Percentiles rank a stretch among this genome's conserved stretches.
phyloP scores from a whole-genome alignment of 2,113 vertebrate genomes.

The Pelobates fuscus region DNA sequence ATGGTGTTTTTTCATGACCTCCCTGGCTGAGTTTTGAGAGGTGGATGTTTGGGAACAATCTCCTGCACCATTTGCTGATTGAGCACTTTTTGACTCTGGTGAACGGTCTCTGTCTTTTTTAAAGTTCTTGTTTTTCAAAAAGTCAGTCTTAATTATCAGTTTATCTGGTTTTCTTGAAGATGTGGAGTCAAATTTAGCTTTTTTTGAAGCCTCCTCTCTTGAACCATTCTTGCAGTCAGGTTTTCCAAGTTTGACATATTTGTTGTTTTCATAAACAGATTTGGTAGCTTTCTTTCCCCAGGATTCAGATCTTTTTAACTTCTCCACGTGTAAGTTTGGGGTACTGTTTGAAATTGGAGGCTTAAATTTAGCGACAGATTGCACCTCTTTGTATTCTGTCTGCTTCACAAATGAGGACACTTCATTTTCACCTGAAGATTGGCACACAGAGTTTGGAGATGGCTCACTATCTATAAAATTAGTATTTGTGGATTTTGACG shows the following conservation, averaged over 20 bases:
- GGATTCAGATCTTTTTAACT: not conserved
- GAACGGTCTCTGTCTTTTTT: not conserved
- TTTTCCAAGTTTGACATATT: not conserved
- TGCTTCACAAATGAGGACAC: not conserved
- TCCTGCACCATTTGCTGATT: not conserved
- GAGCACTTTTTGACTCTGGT: not conserved
- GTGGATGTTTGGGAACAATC: not conserved
- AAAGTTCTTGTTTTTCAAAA: conserved; percentile 20
- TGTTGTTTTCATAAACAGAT: not conserved
- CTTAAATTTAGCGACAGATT: not conserved
- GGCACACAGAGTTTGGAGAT: not conserved
- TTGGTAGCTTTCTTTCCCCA: not conserved
- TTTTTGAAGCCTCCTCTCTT: not conserved
- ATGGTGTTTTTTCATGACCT: not conserved
- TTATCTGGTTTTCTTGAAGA: not conserved
- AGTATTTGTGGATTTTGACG: not conserved
- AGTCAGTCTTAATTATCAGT: conserved; percentile 36
- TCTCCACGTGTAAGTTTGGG: too few relatives aligned
- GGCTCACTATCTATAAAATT: not conserved
- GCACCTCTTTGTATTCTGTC: not conserved
- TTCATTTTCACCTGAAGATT: not conserved
- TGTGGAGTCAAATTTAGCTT: not conserved
- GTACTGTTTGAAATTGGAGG: not conserved
- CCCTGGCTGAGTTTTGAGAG: not conserved
- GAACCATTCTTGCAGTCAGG: not conserved